A percentile compares a stretch with the other conserved stretches of the same genome.
These are phyloP conservation scores for Spea hammondii DNA, from an alignment of 2,797 vertebrate species.

Conservation along the genomic window DNA sequence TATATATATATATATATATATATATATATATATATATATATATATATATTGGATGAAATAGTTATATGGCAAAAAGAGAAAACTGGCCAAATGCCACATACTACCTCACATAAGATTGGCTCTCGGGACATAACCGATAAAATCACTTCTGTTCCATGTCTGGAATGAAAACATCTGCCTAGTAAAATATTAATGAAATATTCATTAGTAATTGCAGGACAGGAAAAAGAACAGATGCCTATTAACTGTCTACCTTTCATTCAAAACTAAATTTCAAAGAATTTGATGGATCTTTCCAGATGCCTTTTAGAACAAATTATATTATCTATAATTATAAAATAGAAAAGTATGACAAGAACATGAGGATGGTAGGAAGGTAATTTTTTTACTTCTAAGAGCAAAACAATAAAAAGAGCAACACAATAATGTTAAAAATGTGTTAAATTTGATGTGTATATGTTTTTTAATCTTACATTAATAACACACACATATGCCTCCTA, in stretches of 20 bases:
- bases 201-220: conserved; percentile 48
- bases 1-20: no score
- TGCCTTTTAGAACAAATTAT: background rate
- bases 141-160: conserved; percentile 32
- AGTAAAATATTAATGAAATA: conserved; percentile 53
- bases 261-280: conserved; percentile 18
- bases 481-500: no score
- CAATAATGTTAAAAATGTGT: no score
- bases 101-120: conserved; percentile 20
- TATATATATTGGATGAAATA: no score
- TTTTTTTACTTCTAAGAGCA: background rate
- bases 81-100: background rate
- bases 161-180: conserved; percentile 50
- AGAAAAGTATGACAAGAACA: background rate
- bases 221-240: conserved; percentile 46
- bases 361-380: background rate
- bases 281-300: conserved; percentile 14
- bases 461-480: no score
- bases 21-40: no score
- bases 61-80: no score
- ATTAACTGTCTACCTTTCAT: conserved; percentile 37
- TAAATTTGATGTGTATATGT: no score
- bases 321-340: background rate
- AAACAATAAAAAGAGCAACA: no score
- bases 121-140: conserved; percentile 19